Evolutionary conservation across 2,888 invertebrate genomes (phyloP).

Genomic region (Hoplodrina ambigua): DNA sequence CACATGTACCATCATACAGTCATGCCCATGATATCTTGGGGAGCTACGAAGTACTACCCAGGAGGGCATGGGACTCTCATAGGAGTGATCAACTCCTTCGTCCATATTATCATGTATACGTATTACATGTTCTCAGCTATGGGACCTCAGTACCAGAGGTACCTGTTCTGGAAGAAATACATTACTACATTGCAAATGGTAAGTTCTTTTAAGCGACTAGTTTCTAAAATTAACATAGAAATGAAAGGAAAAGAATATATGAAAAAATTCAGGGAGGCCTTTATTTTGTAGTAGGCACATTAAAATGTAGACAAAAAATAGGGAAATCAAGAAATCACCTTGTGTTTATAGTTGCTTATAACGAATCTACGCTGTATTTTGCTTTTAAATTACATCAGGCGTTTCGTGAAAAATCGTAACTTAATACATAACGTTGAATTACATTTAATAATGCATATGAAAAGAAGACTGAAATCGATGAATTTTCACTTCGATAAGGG

Average conservation of each 20-base stretch:
- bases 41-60: constrained; percentile 96
- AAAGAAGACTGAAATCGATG: no score
- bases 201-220: constrained; percentile 23
- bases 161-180: constrained; percentile 98
- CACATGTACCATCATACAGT: constrained; percentile 98
- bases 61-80: constrained; percentile 98
- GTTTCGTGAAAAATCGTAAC: no score
- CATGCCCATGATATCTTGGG: constrained; percentile 98
- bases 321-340: no score
- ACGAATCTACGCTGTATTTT: neutral
- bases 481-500: no score
- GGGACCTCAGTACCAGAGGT: constrained; percentile 96
- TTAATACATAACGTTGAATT: no score
- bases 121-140: constrained; percentile 97
- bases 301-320: no score
- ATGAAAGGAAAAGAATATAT: no score
- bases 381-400: neutral
- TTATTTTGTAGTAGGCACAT: no score
- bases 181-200: constrained; percentile 93
- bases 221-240: no score
- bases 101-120: constrained; percentile 98
- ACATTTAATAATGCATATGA: no score
- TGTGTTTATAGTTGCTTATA: no score
- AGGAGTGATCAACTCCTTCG: constrained; percentile 97
- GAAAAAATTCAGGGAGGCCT: no score